Percentiles rank a stretch among this genome's conserved stretches.
Conservation (phyloP, 2,113 vertebrate species). For the Microcebus jonahi region DNA sequence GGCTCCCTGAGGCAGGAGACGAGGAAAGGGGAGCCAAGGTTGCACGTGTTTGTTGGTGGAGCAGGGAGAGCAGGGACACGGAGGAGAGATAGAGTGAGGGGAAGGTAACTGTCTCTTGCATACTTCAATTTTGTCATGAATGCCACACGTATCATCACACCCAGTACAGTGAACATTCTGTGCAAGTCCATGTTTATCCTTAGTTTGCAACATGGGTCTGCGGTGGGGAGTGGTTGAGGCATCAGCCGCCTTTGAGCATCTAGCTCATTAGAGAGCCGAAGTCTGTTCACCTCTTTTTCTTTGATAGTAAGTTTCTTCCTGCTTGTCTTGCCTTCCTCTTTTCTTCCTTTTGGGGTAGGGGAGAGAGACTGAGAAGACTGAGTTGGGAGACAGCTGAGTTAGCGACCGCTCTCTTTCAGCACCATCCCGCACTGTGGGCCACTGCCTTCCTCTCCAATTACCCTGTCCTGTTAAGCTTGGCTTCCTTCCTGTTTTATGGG, state of each 20-base stretch:
- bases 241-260: rapidly evolving
- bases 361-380: background rate
- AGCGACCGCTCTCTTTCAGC: rapidly evolving
- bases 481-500: background rate
- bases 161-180: rapidly evolving
- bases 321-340: background rate
- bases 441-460: background rate
- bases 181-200: too few relatives aligned
- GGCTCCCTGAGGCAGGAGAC: background rate
- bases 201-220: rapidly evolving
- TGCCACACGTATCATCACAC: rapidly evolving
- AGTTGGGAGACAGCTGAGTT: background rate
- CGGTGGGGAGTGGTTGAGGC: background rate
- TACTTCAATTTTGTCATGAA: background rate
- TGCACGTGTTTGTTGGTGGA: background rate
- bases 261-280: background rate
- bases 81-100: background rate
- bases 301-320: background rate
- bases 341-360: too few relatives aligned
- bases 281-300: background rate
- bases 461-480: rapidly evolving
- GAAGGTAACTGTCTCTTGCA: background rate
- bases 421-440: too few relatives aligned
- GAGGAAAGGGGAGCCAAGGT: background rate
- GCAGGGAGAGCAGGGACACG: rapidly evolving